Percentiles rank a stretch among this genome's conserved stretches.
These are phyloP conservation scores for Erebia aethiops DNA, from an alignment of 2,888 invertebrate species.

Conservation along the genomic window DNA sequence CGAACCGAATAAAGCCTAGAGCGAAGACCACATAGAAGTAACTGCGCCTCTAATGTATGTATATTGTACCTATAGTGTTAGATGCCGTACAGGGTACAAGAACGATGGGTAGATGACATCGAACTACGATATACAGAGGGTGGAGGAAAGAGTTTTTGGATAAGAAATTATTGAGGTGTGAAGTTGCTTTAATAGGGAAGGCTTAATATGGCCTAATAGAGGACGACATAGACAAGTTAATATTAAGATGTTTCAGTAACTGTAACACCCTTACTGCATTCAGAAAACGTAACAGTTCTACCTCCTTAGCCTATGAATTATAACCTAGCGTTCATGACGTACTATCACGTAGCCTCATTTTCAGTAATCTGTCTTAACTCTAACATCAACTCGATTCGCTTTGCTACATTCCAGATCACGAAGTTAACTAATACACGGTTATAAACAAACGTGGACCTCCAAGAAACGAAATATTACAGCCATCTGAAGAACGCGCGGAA, in stretches of 20 bases:
- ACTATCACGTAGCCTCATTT: not conserved
- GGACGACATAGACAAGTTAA: not conserved
- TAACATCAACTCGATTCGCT: not conserved
- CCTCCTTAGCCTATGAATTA: not conserved
- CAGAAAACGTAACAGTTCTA: not conserved
- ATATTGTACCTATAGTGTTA: no score
- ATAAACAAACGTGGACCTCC: not conserved
- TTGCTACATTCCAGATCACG: constrained; percentile 3
- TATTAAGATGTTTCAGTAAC: not conserved
- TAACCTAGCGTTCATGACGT: not conserved
- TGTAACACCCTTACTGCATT: not conserved
- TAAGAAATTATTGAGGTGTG: not conserved
- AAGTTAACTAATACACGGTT: not conserved
- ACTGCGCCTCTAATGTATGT: no score
- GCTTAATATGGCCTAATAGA: not conserved
- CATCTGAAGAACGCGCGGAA: constrained; percentile 1
- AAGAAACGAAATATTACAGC: not conserved
- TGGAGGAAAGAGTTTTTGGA: not conserved
- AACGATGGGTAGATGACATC: no score
- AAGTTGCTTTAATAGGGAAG: not conserved
- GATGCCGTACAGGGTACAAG: no score
- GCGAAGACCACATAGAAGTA: no score
- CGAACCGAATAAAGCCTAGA: no score
- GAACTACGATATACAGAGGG: not conserved
- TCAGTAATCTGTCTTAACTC: not conserved